Percentiles rank a stretch among this genome's conserved stretches.
Evolutionary conservation across 2,113 vertebrate genomes (phyloP).

Genomic region (Lota lota): DNA sequence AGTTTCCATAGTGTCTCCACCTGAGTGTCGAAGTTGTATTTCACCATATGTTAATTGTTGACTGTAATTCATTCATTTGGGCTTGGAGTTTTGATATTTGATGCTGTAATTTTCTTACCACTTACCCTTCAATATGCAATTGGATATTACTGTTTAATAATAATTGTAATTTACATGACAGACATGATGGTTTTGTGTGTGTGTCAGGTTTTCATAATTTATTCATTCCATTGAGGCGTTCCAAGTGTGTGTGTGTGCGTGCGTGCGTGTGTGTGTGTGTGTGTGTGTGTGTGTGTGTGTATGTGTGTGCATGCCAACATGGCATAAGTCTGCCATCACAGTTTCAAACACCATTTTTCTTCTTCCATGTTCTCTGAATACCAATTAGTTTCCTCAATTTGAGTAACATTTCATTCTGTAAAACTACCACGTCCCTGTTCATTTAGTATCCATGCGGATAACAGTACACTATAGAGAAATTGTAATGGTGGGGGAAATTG

Average conservation of each 20-base stretch:
- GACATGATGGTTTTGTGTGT: too few relatives aligned
- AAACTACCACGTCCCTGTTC: slow-evolving; percentile 26
- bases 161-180: too few relatives aligned
- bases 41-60: slow-evolving; percentile 23
- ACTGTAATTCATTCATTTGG: background rate
- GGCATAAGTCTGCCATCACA: background rate
- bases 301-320: background rate
- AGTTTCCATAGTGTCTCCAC: slow-evolving; percentile 25
- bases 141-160: background rate
- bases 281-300: background rate
- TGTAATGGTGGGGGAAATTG: slow-evolving; percentile 40
- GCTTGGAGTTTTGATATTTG: background rate
- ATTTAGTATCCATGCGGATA: slow-evolving; percentile 33
- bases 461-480: slow-evolving; percentile 29
- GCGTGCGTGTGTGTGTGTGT: background rate
- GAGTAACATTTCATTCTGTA: slow-evolving; percentile 13
- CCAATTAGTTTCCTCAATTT: slow-evolving; percentile 22
- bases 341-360: too few relatives aligned
- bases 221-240: background rate
- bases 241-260: background rate
- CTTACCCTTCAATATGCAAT: background rate
- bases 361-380: background rate
- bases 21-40: slow-evolving; percentile 19
- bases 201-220: too few relatives aligned
- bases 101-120: background rate